A percentile compares a stretch with the other conserved stretches of the same genome.
phyloP scores from a whole-genome alignment of 2,888 invertebrate genomes.

The Sisyra nigra region DNA sequence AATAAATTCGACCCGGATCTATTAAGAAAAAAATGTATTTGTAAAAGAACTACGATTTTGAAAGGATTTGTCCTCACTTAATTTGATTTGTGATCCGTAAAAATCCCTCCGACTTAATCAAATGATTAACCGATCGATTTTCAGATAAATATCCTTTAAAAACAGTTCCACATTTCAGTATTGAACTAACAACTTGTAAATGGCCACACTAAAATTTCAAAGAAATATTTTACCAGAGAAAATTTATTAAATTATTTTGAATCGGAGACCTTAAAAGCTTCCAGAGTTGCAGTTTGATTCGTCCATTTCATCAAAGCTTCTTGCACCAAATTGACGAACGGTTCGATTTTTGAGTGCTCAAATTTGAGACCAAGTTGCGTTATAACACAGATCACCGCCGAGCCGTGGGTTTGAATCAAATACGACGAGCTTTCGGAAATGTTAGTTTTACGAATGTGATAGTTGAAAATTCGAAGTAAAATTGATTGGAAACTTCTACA shows the following conservation, averaged over 20 bases:
- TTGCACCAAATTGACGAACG: slow-evolving; percentile 15
- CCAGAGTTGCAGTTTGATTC: slow-evolving; percentile 26
- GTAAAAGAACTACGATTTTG: not conserved
- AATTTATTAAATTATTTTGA: not conserved
- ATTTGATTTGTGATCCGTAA: slow-evolving; percentile 26
- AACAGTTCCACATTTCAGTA: slow-evolving; percentile 15
- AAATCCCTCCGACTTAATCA: slow-evolving; percentile 32
- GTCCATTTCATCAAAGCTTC: slow-evolving; percentile 34
- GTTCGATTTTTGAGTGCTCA: slow-evolving; percentile 7
- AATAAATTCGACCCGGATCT: slow-evolving; percentile 32
- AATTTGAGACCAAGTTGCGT: slow-evolving; percentile 17
- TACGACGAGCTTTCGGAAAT: slow-evolving; percentile 29
- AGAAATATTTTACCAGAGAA: not conserved
- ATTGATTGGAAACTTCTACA: slow-evolving; percentile 30
- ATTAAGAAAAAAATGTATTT: slow-evolving; percentile 2
- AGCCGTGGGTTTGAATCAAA: slow-evolving; percentile 38
- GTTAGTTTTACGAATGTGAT: slow-evolving; percentile 39
- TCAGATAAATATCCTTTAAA: too few relatives aligned
- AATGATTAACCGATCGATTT: slow-evolving; percentile 14
- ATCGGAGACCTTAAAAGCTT: slow-evolving; percentile 25
- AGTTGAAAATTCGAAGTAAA: slow-evolving; percentile 36
- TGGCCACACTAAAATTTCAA: slow-evolving; percentile 23
- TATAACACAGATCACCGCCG: slow-evolving; percentile 34
- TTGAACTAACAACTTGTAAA: slow-evolving; percentile 22
- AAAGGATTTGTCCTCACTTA: slow-evolving; percentile 16